Conservation (phyloP, 30 jellyfish, hydroid and myxozoan species). For the Turritopsis rubra region DNA sequence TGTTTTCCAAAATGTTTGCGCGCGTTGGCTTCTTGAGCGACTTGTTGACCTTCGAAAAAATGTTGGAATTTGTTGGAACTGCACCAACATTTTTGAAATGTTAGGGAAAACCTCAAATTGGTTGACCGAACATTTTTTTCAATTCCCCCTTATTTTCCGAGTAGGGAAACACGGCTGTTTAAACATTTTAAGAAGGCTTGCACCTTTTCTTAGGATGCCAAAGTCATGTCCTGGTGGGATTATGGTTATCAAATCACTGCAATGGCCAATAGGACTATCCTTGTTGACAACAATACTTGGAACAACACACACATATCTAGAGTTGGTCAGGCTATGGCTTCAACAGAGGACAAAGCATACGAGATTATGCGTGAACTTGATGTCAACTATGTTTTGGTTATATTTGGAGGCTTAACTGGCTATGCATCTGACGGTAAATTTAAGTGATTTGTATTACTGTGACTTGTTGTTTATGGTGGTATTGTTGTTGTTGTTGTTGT, state of each 20-base stretch:
- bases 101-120: too few relatives aligned
- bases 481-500: too few relatives aligned
- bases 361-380: slow-evolving; percentile 94
- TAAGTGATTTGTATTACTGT: neutral
- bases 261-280: slow-evolving; percentile 94
- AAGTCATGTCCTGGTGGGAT: slow-evolving; percentile 99
- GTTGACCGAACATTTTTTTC: too few relatives aligned
- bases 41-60: too few relatives aligned
- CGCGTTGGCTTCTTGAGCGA: too few relatives aligned
- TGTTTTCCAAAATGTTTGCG: too few relatives aligned
- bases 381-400: slow-evolving; percentile 91
- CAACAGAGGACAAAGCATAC: slow-evolving; percentile 95
- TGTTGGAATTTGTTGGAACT: too few relatives aligned
- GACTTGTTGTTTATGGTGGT: too few relatives aligned
- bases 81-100: too few relatives aligned
- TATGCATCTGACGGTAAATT: slow-evolving; percentile 92
- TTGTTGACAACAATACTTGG: slow-evolving; percentile 96
- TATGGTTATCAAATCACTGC: slow-evolving; percentile 98
- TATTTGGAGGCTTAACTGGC: slow-evolving; percentile 98
- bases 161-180: too few relatives aligned
- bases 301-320: slow-evolving; percentile 94
- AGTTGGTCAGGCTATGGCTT: slow-evolving; percentile 99
- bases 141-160: too few relatives aligned
- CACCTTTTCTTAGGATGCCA: slow-evolving; percentile 56
- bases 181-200: neutral